Conservation (phyloP, 2,797 vertebrate species). For the Periophthalmus magnuspinnatus region DNA sequence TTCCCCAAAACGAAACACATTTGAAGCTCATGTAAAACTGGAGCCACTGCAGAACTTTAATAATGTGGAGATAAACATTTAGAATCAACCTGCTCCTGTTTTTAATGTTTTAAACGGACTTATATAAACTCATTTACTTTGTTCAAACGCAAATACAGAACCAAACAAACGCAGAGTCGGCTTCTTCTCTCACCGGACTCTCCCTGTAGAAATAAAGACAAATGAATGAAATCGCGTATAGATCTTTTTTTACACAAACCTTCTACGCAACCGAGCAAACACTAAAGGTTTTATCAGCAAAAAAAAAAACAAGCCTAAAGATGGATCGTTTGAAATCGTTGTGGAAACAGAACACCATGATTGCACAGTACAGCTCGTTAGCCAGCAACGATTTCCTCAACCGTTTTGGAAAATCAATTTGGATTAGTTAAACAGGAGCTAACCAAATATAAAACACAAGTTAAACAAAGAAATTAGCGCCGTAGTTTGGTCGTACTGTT, state of each 20-base stretch:
- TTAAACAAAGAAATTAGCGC: background rate
- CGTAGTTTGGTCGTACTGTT: background rate
- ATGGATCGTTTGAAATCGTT: background rate
- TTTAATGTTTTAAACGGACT: too few species aligned
- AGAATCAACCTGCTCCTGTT: too few species aligned
- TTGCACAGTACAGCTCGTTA: background rate
- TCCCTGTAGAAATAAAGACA: too few species aligned
- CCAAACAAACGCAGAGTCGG: too few species aligned
- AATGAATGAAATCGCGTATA: too few species aligned
- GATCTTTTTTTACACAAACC: background rate
- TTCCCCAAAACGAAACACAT: too few species aligned
- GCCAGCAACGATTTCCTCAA: background rate
- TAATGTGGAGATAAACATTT: too few species aligned
- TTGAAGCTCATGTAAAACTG: too few species aligned
- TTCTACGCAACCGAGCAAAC: background rate
- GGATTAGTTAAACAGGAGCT: constrained; percentile 1
- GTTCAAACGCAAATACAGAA: too few species aligned
- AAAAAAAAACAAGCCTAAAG: background rate
- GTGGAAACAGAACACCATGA: background rate
- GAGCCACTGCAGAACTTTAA: too few species aligned
- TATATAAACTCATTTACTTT: too few species aligned
- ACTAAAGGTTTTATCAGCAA: background rate
- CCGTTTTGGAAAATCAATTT: background rate
- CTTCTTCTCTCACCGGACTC: too few species aligned
- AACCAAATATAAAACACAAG: background rate